Base-by-base conservation (phyloP, 2,797 vertebrate genomes). In the Eupleurogrammus muticus region DNA sequence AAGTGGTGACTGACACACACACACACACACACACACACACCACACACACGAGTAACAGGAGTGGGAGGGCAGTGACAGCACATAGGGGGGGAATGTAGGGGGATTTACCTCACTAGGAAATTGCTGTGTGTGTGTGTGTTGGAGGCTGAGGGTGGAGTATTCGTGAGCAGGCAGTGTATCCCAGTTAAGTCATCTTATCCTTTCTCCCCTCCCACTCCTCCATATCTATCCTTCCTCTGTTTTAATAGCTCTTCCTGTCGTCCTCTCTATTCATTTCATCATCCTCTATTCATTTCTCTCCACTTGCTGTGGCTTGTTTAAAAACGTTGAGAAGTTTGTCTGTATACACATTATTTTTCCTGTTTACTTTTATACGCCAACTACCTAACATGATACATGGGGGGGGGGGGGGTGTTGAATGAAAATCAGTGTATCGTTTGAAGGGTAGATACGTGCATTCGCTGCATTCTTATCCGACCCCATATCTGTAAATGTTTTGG, bases 11-110 rank as follows among this genome's bases (percentile, higher is more conserved):
- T 83, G 80, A 80, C 78, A 73, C 75, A 79, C 64, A 57, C 58
- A 78, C 49, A 75, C 59, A 73, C 70, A 72, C 79, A 69, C 74
- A 71, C 66, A 71, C 65, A 66, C 53, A 66, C 70, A 71, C 72
- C 70, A 50, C 77, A 65, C 52, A 60, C 69, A 73, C 57, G n/a
- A 53, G 62, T 73, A 68, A 77, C 36, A 82, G 76, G 60, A 90
- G 88, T 89, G 84, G 88, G 90, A 89, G 90, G 88, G 86, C 70
- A 80, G 16, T 90, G 92, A 88, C 89, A 92, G 81, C 79, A 42
- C 76, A 82, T 69, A 13, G 56, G 70, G 66, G 80, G 75, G 82
- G 81, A 79, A 82, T 66, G 70, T 53, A 75, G 84, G 83, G 85
- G 80, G 79, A 75, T 79, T 92, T 90, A 92, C 92, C 89, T 93